phyloP scores from a whole-genome alignment of 2,888 invertebrate species.

The Heliconius ismenius region DNA sequence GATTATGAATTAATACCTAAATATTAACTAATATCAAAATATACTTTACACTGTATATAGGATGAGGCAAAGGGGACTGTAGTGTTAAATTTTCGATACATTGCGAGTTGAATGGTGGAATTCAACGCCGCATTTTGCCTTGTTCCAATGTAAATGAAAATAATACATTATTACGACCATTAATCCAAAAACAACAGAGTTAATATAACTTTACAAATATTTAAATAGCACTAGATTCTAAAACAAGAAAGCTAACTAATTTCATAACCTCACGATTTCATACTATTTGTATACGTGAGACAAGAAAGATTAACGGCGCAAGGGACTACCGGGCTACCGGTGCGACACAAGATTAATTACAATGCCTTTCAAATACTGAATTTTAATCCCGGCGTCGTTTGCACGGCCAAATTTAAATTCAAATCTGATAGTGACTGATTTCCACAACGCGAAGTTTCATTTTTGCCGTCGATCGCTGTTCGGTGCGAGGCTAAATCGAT shows the following conservation, averaged over 20 bases:
- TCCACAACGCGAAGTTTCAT: slow-evolving; percentile 35
- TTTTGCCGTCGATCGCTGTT: slow-evolving; percentile 28
- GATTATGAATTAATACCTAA: too few relatives aligned
- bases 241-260: neutral
- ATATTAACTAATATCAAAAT: too few relatives aligned
- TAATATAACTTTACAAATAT: too few relatives aligned
- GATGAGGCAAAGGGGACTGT: too few relatives aligned
- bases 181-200: neutral
- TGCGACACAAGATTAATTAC: slow-evolving; percentile 68
- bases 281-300: slow-evolving; percentile 64
- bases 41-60: too few relatives aligned
- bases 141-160: too few relatives aligned
- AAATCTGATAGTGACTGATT: slow-evolving; percentile 48
- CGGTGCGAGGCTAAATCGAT: slow-evolving; percentile 5
- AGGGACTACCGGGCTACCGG: slow-evolving; percentile 52
- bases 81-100: too few relatives aligned
- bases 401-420: slow-evolving; percentile 54
- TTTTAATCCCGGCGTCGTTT: slow-evolving; percentile 59
- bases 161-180: too few relatives aligned
- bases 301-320: slow-evolving; percentile 48
- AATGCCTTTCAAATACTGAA: slow-evolving; percentile 57
- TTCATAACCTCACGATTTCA: slow-evolving; percentile 20
- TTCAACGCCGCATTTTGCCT: too few relatives aligned
- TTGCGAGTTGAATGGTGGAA: too few relatives aligned
- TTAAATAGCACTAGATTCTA: neutral